Conservation (phyloP, 2,888 invertebrate species). For the Acronicta aceris region DNA sequence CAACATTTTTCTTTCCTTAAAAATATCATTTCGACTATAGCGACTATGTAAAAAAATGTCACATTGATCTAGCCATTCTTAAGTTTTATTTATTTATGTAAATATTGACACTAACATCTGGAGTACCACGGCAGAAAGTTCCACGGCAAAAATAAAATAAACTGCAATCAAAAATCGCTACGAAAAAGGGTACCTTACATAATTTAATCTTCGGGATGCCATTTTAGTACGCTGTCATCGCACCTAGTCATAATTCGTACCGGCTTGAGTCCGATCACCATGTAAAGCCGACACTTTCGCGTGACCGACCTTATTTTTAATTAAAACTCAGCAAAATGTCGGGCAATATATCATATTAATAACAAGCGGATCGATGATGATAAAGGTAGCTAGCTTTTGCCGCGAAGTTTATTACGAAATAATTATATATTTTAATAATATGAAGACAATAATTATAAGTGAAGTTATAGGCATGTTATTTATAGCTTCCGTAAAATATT, state of each 20-base stretch:
- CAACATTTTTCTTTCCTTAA: no score
- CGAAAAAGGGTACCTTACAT: constrained; percentile 27
- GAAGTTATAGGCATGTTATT: not conserved
- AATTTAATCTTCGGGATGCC: constrained; percentile 31
- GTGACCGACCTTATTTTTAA: constrained; percentile 64
- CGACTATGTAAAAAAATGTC: no score
- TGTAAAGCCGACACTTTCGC: constrained; percentile 42
- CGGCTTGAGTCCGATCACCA: constrained; percentile 28
- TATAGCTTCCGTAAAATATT: not conserved
- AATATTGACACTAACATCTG: no score
- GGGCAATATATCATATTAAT: constrained; percentile 61
- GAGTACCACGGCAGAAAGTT: not conserved
- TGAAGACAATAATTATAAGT: no score
- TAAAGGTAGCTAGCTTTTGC: constrained; percentile 41
- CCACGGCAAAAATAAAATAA: not conserved
- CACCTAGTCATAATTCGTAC: constrained; percentile 38
- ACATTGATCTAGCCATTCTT: no score
- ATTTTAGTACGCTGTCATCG: constrained; percentile 52
- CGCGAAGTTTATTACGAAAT: constrained; percentile 19
- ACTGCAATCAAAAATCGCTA: constrained; percentile 3
- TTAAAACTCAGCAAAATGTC: constrained; percentile 63
- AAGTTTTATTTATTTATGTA: no score
- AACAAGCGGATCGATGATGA: constrained; percentile 53
- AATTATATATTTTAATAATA: constrained; percentile 7
- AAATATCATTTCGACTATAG: no score